Evolutionary conservation across 2,113 vertebrate species (phyloP), one percentile per base, ranked within the genome.

Genomic region (Sinocyclocheilus rhinocerous): DNA sequence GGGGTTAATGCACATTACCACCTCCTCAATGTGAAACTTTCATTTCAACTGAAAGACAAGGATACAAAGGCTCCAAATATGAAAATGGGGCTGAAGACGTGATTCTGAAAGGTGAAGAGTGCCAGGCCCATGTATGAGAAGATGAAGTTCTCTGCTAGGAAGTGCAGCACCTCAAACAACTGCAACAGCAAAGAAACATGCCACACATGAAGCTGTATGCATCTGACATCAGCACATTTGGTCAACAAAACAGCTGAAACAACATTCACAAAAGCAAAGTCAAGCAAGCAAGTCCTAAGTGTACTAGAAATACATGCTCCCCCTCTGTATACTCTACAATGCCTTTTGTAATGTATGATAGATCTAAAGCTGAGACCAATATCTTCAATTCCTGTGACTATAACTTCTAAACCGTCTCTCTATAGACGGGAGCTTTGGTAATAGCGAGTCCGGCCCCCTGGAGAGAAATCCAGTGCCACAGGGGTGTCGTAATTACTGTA

Each of bases 61-160:
- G 98, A 99, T 98, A 99, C 97, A 84, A 99, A 98, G 89, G 97
- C 97, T 72, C 98, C 97, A 5, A 97, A 90, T 88, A 99, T 97
- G 93, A 99, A 99, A 91, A 98, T 87, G 0, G 97, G 98, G 88
- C 96, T 99, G 95, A 99, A 99, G 86, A 99, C 92, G 10, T 99
- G 98, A 88, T 98, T 98, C 96, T 99, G 97, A 96, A 99, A 99
- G 87, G 98, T 99, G 93, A 99, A 99, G 36, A 99, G 94, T 0
- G 97, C 97, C 94, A 99, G 92, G 18, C 98, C 98, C 98, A 99
- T 99, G 89, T 99, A 99, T 88, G 98, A 99, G 93, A 99, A 99
- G 92, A 99, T 99, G 95, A 99, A 99, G 91, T 99, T 99, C 93
- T 99, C 98, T 4, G 98, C 97, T 94, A 99, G 91, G 93, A 99